phyloP scores from a whole-genome alignment of 1,140 invertebrate genomes.

The Popillia japonica region DNA sequence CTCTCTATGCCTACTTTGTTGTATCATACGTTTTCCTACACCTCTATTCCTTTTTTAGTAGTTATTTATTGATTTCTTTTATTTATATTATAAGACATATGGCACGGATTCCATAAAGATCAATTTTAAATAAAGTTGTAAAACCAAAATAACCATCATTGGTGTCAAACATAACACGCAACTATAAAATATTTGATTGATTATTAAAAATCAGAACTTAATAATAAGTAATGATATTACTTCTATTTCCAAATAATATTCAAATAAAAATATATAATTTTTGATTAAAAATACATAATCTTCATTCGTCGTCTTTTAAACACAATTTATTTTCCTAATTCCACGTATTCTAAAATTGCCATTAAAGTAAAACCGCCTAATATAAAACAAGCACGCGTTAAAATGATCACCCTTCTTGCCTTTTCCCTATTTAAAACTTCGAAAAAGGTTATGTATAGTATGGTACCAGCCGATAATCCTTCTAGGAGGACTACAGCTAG shows the following conservation, averaged over 20 bases:
- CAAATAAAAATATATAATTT: not conserved
- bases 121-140: not conserved
- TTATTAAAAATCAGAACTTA: no score
- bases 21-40: not conserved
- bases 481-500: slow-evolving; percentile 55
- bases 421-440: slow-evolving; percentile 59
- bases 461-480: slow-evolving; percentile 59
- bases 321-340: slow-evolving; percentile 30
- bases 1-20: not conserved
- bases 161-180: no score
- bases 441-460: slow-evolving; percentile 60
- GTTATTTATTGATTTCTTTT: slow-evolving; percentile 1
- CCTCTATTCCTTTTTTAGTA: not conserved
- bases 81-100: slow-evolving; percentile 8
- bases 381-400: slow-evolving; percentile 54
- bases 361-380: slow-evolving; percentile 57
- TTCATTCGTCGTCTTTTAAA: not conserved
- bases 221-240: no score
- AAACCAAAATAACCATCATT: not conserved
- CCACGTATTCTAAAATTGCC: slow-evolving; percentile 53
- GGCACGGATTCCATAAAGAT: slow-evolving; percentile 13
- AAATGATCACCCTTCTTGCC: slow-evolving; percentile 53
- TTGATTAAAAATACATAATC: not conserved
- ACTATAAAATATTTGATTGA: no score
- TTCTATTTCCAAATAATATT: no score